Evolutionary conservation across 2,113 vertebrate species (phyloP), one percentile per base, ranked within the genome.

Genomic region (Micronycteris hirsuta): DNA sequence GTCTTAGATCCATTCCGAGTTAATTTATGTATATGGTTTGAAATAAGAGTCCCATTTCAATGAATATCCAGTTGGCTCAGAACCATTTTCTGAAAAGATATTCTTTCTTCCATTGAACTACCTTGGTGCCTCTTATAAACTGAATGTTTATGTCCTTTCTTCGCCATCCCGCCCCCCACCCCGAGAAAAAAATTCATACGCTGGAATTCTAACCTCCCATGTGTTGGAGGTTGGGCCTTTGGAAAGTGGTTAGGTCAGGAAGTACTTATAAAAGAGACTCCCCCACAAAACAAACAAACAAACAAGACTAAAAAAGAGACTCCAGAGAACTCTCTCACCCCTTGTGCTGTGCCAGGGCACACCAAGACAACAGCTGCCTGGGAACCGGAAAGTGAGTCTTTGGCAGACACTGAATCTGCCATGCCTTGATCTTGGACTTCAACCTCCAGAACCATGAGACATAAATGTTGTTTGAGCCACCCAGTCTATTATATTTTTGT

Each of bases 1-100:
- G 36, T 87, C 14, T 68, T 68, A 87, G 31, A 38, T 73, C 54
- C 33, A 90, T 73, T 92, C 54, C 70, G 49, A 77, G 28, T 70
- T 77, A n/a, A 31, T 61, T 49, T 84, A 49, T 54, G 9, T 49
- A 22, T 82, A n/a, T 83, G 24, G 1, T 58, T 5, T 83, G 19
- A 61, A 22, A 36, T 85, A 78, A 86, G n/a, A 49, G 26, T 52
- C 8, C 3, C 56, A 38, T 17, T 54, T 78, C 31, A 68, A n/a
- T 89, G 56, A 28, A 78, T 63, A 73, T 77, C 15, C 73, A 77
- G 6, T 49, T 36, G 24, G 61, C n/a, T n/a, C n/a, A 89, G 74
- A 54, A 52, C 12, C 38, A 24, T 73, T 58, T 87, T 87, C 68
- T n/a, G 38, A 43, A 87, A 71, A 73, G 28, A 87, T 43, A 49